Evolutionary conservation across 2,797 vertebrate genomes (phyloP).

Genomic region (Podargus strigoides): DNA sequence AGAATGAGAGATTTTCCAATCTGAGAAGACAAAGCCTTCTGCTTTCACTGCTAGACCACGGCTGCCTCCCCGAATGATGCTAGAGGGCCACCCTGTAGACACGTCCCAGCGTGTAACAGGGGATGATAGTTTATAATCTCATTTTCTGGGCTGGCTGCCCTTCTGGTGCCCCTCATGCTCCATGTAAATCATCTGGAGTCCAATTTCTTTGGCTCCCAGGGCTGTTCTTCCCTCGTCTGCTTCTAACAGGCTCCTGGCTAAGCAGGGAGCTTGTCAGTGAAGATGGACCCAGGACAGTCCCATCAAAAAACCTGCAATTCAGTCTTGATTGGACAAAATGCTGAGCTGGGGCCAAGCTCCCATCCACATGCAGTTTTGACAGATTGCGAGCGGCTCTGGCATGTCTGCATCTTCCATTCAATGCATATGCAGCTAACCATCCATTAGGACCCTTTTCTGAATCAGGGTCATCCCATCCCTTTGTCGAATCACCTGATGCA

Average conservation of each 20-base stretch:
- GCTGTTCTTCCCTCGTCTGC: not conserved
- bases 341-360: not conserved
- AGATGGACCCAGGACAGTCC: not conserved
- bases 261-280: not conserved
- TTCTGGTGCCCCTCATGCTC: constrained; percentile 45
- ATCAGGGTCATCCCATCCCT: not conserved
- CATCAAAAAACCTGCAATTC: not conserved
- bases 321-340: not conserved
- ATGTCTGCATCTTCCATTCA: not conserved
- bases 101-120: not conserved
- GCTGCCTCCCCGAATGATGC: not conserved
- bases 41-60: not conserved
- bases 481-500: not conserved
- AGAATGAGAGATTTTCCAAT: not conserved
- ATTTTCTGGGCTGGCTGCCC: constrained; percentile 49
- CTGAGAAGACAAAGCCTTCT: not conserved
- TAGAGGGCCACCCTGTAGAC: constrained; percentile 36
- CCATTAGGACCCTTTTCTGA: accelerated
- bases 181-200: constrained; percentile 21
- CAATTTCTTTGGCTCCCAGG: not conserved
- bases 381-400: not conserved
- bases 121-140: constrained; percentile 50
- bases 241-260: not conserved
- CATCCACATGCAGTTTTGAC: not conserved
- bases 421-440: accelerated